These are phyloP conservation scores for Fistularia commersonii DNA, from an alignment of 2,797 vertebrate species.

Conservation along the genomic window DNA sequence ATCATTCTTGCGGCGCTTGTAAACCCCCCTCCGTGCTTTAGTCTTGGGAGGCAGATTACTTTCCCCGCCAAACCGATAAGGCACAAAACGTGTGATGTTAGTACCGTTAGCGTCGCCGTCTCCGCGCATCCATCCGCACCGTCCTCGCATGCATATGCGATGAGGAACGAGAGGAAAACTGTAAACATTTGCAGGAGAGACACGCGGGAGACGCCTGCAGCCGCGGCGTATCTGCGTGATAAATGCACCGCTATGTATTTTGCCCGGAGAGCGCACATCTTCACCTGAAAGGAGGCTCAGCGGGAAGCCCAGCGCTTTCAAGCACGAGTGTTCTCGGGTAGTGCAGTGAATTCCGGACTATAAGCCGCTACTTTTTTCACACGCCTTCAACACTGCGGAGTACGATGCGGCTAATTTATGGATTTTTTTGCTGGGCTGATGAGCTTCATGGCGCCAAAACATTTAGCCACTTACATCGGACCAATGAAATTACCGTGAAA, in stretches of 20 bases:
- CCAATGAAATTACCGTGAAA: too few species aligned
- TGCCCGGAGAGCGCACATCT: neutral
- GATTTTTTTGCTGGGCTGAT: too few species aligned
- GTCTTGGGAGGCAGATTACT: conserved; percentile 6
- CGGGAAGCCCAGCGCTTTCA: neutral
- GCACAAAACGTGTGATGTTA: neutral
- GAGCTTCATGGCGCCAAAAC: too few species aligned
- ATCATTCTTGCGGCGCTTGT: conserved; percentile 1
- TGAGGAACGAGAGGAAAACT: neutral
- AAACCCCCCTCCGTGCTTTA: conserved; percentile 6
- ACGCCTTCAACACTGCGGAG: too few species aligned
- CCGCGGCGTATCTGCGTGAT: neutral
- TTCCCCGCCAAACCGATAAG: neutral
- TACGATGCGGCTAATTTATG: too few species aligned
- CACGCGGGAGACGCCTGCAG: neutral
- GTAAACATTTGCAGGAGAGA: neutral
- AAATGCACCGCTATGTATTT: neutral
- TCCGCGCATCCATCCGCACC: neutral
- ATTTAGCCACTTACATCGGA: too few species aligned
- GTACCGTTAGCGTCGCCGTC: neutral
- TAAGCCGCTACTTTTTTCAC: too few species aligned
- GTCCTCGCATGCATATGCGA: neutral
- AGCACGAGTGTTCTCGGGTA: neutral
- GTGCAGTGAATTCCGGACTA: too few species aligned
- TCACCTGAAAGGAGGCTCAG: neutral